Conservation (phyloP, 37 sponge, comb jelly and placozoan genomes). For the Ianthella basta region DNA sequence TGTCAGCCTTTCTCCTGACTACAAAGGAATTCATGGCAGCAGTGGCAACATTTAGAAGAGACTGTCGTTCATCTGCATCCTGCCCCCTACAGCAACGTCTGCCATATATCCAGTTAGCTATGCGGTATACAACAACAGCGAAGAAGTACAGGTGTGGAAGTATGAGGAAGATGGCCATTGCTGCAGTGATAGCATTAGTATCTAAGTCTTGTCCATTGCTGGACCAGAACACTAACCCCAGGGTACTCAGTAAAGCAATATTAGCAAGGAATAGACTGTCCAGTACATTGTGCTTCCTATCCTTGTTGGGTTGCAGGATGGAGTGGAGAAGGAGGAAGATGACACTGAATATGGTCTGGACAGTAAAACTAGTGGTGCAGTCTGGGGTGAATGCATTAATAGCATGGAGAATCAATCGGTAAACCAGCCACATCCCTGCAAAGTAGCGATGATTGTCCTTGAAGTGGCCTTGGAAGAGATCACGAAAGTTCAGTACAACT, state of each 20-base stretch:
- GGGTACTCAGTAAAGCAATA: not conserved
- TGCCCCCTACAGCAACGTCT: no score
- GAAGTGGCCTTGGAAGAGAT: conserved; percentile 11
- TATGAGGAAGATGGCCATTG: not conserved
- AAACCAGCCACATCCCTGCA: conserved; percentile 15
- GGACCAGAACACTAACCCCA: not conserved
- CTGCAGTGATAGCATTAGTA: not conserved
- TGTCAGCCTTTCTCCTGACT: no score
- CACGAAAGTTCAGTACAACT: not conserved
- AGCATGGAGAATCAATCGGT: not conserved
- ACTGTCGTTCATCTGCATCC: no score
- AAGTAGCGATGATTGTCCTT: not conserved
- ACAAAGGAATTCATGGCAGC: no score
- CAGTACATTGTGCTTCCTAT: not conserved
- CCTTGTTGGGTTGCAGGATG: conserved; percentile 17
- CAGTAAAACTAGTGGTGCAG: not conserved
- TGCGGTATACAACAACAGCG: not conserved
- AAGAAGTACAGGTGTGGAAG: conserved; percentile 8
- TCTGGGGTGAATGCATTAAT: not conserved
- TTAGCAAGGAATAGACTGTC: not conserved
- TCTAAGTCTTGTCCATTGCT: no score
- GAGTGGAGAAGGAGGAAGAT: conserved; percentile 14
- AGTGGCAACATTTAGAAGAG: no score
- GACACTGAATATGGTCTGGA: not conserved
- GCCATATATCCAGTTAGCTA: no score